Evolutionary conservation across 1,140 invertebrate species (phyloP).

Genomic region (Elymnias hypermnestra): DNA sequence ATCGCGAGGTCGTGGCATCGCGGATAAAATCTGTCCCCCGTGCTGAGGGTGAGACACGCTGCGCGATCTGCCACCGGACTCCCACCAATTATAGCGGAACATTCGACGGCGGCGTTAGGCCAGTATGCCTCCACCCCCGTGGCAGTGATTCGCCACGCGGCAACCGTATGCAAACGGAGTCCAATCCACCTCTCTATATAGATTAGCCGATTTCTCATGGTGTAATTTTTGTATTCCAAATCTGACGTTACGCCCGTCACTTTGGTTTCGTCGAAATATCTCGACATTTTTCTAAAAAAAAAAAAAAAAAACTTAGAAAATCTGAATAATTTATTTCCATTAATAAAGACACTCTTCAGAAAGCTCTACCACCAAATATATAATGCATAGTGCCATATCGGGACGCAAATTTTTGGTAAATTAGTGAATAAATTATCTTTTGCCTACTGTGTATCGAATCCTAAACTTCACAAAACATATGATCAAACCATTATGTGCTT

Average conservation of each 20-base stretch:
- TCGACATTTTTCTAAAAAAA: background rate
- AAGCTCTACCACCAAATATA: no score
- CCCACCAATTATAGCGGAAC: no score
- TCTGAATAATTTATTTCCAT: no score
- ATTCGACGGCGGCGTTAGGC: background rate
- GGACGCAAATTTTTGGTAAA: no score
- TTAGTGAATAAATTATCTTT: no score
- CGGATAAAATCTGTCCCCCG: slow-evolving; percentile 20
- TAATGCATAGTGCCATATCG: no score
- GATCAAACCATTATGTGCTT: no score
- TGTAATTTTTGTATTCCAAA: background rate
- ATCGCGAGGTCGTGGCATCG: slow-evolving; percentile 23
- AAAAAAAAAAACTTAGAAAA: no score
- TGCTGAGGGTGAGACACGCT: slow-evolving; percentile 9
- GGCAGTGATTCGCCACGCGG: background rate
- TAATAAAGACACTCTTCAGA: no score
- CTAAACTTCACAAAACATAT: no score
- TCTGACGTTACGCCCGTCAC: background rate
- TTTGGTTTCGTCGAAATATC: background rate
- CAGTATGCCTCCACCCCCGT: background rate
- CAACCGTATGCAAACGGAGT: background rate
- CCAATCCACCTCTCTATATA: background rate
- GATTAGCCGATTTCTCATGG: background rate
- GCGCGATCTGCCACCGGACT: slow-evolving; percentile 9
- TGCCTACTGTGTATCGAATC: no score